Conservation (phyloP, 2,797 vertebrate species). For the Chelon labrosus region DNA sequence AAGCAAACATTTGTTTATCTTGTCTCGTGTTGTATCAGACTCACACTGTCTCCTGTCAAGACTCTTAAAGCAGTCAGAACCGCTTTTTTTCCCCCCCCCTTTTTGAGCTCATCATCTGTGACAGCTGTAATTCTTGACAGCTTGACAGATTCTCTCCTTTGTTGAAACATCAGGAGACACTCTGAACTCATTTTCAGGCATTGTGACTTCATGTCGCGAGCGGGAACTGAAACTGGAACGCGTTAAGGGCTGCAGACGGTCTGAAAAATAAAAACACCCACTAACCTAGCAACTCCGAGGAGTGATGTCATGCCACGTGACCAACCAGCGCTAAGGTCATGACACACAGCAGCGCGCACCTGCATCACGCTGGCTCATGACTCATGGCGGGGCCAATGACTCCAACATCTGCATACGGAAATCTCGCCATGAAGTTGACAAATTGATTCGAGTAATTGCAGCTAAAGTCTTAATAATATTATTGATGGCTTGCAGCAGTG, state of each 20-base stretch:
- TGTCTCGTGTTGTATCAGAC: background rate
- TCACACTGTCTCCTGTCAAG: background rate
- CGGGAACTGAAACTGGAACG: background rate
- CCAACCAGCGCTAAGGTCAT: background rate
- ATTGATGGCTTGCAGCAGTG: background rate
- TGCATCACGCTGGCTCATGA: background rate
- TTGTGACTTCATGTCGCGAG: background rate
- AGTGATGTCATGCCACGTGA: background rate
- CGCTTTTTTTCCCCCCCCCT: background rate
- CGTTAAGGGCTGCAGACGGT: background rate
- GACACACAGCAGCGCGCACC: no score
- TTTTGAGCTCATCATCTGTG: background rate
- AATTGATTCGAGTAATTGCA: background rate
- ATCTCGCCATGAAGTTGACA: background rate
- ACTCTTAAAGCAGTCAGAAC: background rate
- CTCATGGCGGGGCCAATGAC: no score
- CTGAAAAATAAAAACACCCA: background rate
- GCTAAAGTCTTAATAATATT: background rate
- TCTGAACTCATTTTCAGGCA: background rate
- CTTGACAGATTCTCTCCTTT: slow-evolving; percentile 1
- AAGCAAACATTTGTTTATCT: slow-evolving; percentile 1
- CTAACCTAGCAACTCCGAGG: background rate
- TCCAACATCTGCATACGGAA: background rate
- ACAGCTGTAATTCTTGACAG: background rate
- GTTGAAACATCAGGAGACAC: slow-evolving; percentile 2